Conservation (phyloP, 2,113 vertebrate genomes). For the Melanerpes formicivorus region DNA sequence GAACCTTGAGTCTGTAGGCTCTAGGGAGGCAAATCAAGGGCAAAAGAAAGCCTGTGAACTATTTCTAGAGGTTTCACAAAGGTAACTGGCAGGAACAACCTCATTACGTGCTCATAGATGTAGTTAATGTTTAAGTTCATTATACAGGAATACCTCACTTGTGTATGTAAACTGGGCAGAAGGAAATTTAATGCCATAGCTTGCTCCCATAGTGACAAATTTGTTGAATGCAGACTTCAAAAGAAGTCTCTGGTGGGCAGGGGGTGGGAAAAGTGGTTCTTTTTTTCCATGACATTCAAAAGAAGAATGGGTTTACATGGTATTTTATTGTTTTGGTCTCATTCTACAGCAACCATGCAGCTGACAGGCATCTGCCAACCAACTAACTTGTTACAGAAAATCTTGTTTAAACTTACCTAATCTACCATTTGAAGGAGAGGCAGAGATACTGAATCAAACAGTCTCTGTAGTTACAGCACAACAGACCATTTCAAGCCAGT, state of each 20-base stretch:
- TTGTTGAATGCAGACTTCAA: neutral
- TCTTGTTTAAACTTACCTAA: neutral
- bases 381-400: neutral
- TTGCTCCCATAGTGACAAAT: neutral
- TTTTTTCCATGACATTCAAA: neutral
- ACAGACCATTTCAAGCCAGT: neutral
- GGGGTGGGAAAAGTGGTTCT: neutral
- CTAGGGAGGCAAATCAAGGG: neutral
- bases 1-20: neutral
- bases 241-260: neutral
- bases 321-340: neutral
- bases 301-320: neutral
- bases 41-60: neutral
- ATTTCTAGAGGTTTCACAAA: neutral
- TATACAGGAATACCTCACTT: neutral
- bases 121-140: neutral
- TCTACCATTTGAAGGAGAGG: neutral
- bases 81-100: neutral
- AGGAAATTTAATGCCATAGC: neutral
- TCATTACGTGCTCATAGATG: neutral
- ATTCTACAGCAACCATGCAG: neutral
- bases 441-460: neutral
- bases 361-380: neutral
- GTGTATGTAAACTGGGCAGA: neutral
- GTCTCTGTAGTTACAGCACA: neutral